A percentile compares a stretch with the other conserved stretches of the same genome.
phyloP scores from a whole-genome alignment of 2,113 vertebrate genomes.

The Hemiprocne comata region DNA sequence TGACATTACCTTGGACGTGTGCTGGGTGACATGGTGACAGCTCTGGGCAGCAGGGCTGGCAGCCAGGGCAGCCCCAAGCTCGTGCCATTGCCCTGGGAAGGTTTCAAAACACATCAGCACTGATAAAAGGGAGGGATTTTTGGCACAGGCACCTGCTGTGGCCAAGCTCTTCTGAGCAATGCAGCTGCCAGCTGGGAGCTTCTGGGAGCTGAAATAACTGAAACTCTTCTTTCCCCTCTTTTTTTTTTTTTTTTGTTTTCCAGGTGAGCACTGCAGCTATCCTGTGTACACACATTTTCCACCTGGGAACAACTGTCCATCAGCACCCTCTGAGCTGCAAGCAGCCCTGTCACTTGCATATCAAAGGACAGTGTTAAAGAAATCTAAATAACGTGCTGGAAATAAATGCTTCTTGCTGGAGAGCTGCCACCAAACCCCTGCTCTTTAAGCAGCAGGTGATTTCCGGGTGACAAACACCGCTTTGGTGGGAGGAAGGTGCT shows the following conservation, averaged over 20 bases:
- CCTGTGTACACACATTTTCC: neutral
- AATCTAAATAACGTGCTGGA: neutral
- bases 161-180: neutral
- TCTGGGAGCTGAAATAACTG: neutral
- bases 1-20: accelerated
- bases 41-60: neutral
- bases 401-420: neutral
- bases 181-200: neutral
- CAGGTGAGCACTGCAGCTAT: neutral
- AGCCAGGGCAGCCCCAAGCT: neutral
- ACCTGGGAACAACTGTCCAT: neutral
- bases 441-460: neutral
- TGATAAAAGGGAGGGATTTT: neutral
- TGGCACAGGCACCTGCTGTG: accelerated
- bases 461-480: neutral
- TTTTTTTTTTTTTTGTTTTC: neutral
- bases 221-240: neutral
- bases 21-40: neutral
- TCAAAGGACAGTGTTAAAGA: neutral
- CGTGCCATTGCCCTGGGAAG: neutral
- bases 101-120: neutral
- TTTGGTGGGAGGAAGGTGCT: neutral
- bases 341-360: neutral
- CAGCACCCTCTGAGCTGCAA: neutral
- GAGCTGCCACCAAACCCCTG: neutral